Evolutionary conservation across 2,113 vertebrate species (phyloP).

Genomic region (Panurus biarmicus): DNA sequence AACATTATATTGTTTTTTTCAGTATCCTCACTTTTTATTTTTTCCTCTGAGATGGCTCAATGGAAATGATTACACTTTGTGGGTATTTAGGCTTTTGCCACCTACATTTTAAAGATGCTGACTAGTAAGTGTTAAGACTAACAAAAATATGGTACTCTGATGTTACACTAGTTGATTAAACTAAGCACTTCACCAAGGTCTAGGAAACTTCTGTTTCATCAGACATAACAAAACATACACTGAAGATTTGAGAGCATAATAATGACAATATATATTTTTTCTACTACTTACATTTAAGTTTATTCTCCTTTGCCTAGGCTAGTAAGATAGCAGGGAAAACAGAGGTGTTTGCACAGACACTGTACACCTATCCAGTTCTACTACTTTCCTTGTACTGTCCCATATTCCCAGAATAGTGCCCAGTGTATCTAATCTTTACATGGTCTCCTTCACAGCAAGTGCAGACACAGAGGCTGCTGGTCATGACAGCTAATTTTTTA

Average conservation of each 20-base stretch:
- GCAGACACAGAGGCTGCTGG: neutral
- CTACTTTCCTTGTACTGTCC: neutral
- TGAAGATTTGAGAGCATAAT: neutral
- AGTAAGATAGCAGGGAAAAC: neutral
- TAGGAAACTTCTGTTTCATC: neutral
- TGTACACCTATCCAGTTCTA: neutral
- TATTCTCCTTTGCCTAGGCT: neutral
- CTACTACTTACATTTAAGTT: neutral
- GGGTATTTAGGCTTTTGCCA: neutral
- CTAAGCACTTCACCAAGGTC: neutral
- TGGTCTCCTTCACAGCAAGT: neutral
- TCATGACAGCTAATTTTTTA: neutral
- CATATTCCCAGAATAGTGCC: neutral
- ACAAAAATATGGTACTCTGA: neutral
- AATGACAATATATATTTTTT: neutral
- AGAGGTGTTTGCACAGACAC: neutral
- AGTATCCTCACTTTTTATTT: neutral
- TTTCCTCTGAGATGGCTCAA: neutral
- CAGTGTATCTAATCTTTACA: neutral
- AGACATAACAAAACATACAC: neutral
- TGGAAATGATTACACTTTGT: neutral
- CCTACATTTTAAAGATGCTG: neutral
- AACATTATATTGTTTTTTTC: neutral
- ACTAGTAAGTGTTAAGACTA: neutral
- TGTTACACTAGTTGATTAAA: neutral